A percentile compares a stretch with the other conserved stretches of the same genome.
Evolutionary conservation across 1,140 invertebrate species (phyloP).

Genomic region (Hormaphis cornu): DNA sequence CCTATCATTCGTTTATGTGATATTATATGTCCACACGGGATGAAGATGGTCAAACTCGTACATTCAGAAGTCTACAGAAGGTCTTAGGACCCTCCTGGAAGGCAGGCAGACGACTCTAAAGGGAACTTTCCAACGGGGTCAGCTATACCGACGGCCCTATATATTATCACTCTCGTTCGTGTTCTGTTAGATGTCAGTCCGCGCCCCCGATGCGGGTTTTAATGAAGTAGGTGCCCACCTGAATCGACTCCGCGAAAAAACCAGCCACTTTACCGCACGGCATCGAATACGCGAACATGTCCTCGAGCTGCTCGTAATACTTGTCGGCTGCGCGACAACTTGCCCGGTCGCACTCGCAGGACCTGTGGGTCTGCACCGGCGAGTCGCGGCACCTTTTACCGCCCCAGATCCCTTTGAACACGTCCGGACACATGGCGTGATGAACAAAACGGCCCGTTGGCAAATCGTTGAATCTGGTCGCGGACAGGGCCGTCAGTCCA

Average conservation of each 20-base stretch:
- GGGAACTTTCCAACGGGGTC: too few relatives aligned
- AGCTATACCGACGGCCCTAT: too few relatives aligned
- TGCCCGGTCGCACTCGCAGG: constrained; percentile 54
- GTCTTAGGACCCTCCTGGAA: too few relatives aligned
- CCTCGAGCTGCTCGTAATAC: constrained; percentile 73
- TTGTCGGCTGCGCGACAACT: constrained; percentile 63
- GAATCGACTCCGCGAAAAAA: constrained; percentile 90
- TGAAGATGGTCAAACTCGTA: too few relatives aligned
- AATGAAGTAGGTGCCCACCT: constrained; percentile 48
- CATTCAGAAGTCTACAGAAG: too few relatives aligned
- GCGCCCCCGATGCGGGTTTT: too few relatives aligned
- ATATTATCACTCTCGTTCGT: too few relatives aligned
- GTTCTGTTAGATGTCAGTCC: too few relatives aligned
- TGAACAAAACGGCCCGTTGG: constrained; percentile 68
- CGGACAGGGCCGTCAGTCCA: constrained; percentile 69
- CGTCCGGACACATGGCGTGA: constrained; percentile 81
- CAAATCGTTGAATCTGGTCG: constrained; percentile 59
- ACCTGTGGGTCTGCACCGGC: constrained; percentile 59
- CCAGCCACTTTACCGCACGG: constrained; percentile 69
- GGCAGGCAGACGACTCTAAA: too few relatives aligned
- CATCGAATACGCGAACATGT: constrained; percentile 64
- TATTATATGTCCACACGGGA: not conserved
- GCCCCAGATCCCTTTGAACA: constrained; percentile 80
- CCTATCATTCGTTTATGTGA: too few relatives aligned
- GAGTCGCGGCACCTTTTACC: constrained; percentile 80